A percentile compares a stretch with the other conserved stretches of the same genome.
Evolutionary conservation across 2,888 invertebrate species (phyloP).

Genomic region (Pecten maximus): DNA sequence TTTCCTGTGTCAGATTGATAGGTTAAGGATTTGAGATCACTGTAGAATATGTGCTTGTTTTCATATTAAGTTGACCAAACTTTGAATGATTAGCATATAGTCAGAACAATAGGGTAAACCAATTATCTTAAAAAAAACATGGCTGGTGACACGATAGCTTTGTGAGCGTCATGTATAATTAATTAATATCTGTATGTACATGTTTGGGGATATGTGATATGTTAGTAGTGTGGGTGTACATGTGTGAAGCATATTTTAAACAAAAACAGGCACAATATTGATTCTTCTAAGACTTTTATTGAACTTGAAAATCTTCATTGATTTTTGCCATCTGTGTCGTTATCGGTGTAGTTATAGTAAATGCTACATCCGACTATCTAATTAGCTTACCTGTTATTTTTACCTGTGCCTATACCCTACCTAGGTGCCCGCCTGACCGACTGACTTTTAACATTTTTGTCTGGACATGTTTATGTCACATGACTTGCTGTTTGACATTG

Average conservation of each 20-base stretch:
- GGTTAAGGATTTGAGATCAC: not conserved
- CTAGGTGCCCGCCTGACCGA: conserved; percentile 2
- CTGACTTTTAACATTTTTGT: conserved; percentile 20
- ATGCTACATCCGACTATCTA: not conserved
- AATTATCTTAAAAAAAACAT: not conserved
- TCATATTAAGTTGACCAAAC: not conserved
- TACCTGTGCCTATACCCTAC: not conserved
- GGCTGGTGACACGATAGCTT: not conserved
- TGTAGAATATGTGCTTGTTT: not conserved
- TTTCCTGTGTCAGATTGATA: too few species aligned
- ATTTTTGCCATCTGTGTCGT: not conserved
- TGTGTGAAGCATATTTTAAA: not conserved
- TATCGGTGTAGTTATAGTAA: not conserved
- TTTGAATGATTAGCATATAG: not conserved
- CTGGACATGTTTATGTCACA: not conserved
- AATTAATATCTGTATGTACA: conserved; percentile 21
- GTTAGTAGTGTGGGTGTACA: not conserved
- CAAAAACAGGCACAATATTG: not conserved
- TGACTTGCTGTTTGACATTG: conserved; percentile 23
- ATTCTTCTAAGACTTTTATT: not conserved
- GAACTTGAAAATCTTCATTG: not conserved
- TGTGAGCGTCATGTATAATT: conserved; percentile 20
- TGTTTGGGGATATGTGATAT: not conserved
- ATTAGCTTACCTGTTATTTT: not conserved
- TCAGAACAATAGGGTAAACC: not conserved